These are phyloP conservation scores for Lytechinus variegatus DNA, from an alignment of 35 echinoderm and acorn worm genomes.

Conservation along the genomic window DNA sequence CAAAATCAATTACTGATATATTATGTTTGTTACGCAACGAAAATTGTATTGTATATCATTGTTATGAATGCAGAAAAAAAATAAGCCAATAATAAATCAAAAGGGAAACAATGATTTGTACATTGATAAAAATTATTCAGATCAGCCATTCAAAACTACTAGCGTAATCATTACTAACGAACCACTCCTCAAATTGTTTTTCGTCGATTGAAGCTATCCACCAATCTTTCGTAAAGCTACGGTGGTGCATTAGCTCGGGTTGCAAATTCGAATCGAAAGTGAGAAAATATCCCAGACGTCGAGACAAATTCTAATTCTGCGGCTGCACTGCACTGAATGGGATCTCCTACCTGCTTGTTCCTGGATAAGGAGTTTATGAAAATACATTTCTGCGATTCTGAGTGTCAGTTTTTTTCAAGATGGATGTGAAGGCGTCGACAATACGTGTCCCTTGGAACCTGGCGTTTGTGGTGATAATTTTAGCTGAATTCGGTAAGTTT, in stretches of 20 bases:
- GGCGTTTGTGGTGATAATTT: neutral
- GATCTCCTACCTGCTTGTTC: neutral
- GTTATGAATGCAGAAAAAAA: too few species aligned
- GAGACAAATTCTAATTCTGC: neutral
- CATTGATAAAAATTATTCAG: neutral
- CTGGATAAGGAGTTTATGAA: neutral
- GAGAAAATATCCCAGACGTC: too few species aligned
- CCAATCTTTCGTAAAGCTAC: neutral
- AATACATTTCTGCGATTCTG: neutral
- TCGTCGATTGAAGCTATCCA: neutral
- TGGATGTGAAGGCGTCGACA: neutral
- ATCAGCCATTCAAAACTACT: neutral
- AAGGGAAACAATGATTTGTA: too few species aligned
- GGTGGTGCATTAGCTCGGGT: neutral
- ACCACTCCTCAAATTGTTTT: constrained; percentile 10
- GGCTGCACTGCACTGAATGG: neutral
- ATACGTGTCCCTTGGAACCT: neutral
- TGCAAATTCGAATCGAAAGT: too few species aligned
- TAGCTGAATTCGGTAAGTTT: constrained; percentile 42
- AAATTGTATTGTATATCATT: too few species aligned
- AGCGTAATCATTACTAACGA: neutral
- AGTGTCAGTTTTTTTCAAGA: neutral
- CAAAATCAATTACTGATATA: too few species aligned
- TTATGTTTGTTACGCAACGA: too few species aligned
- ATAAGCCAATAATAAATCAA: too few species aligned